Conservation (phyloP, 2,888 invertebrate species). For the Amphiduros pacificus region DNA sequence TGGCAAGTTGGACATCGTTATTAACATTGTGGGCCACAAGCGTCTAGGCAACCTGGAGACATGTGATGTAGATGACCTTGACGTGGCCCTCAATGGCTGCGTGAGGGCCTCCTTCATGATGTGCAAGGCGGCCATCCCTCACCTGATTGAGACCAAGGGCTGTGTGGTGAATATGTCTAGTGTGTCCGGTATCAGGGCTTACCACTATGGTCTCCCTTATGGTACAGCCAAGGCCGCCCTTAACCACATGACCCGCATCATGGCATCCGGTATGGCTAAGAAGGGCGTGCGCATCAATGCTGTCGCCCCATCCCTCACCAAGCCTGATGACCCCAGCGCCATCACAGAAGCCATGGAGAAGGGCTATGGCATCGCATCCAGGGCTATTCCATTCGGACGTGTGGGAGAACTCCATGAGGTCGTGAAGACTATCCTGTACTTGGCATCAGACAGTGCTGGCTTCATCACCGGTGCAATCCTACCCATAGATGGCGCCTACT, state of each 20-base stretch:
- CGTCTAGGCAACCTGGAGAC: background rate
- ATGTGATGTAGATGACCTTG: background rate
- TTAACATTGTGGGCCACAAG: background rate
- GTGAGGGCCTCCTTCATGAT: background rate
- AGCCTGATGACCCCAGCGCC: background rate
- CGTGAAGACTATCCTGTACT: background rate
- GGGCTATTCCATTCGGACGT: background rate
- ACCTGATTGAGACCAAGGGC: background rate
- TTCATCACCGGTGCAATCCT: slow-evolving; percentile 1
- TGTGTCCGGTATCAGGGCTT: background rate
- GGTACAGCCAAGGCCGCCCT: background rate
- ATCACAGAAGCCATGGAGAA: background rate
- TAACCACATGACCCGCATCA: background rate
- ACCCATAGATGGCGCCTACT: slow-evolving; percentile 1
- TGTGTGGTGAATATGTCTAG: background rate
- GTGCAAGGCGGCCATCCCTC: background rate
- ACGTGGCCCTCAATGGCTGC: background rate
- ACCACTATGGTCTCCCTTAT: background rate
- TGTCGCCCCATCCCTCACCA: background rate
- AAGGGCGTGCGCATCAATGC: background rate
- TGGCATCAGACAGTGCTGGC: background rate
- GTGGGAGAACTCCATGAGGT: background rate
- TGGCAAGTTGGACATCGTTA: background rate
- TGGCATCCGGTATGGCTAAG: background rate
- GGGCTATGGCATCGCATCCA: background rate